phyloP scores from a whole-genome alignment of 2,888 invertebrate species.

The Oscheius sp. region DNA sequence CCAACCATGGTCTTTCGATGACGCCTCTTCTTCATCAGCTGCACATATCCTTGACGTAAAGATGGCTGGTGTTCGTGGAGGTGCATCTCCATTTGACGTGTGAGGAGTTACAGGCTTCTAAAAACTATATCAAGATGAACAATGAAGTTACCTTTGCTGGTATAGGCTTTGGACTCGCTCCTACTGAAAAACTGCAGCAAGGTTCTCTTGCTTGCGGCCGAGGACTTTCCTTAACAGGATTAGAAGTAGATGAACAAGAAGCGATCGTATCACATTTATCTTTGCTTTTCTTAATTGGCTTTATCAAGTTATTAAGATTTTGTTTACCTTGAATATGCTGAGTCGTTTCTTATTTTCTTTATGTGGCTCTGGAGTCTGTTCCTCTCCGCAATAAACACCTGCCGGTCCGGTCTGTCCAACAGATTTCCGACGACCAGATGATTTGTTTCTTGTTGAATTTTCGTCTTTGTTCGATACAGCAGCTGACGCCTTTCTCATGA shows the following conservation, averaged over 20 bases:
- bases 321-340: slow-evolving; percentile 33
- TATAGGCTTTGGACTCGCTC: slow-evolving; percentile 13
- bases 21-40: slow-evolving; percentile 7
- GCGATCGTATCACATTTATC: slow-evolving; percentile 4
- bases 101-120: slow-evolving; percentile 19
- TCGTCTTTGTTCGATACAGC: slow-evolving; percentile 47
- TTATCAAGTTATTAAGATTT: neutral
- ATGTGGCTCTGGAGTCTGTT: slow-evolving; percentile 11
- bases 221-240: slow-evolving; percentile 2
- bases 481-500: slow-evolving; percentile 52
- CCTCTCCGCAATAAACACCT: slow-evolving; percentile 43
- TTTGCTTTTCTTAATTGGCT: slow-evolving; percentile 15
- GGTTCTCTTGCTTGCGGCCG: slow-evolving; percentile 14
- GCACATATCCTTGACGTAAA: slow-evolving; percentile 37
- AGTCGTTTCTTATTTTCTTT: slow-evolving; percentile 34
- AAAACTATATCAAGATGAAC: neutral
- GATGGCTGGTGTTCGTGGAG: slow-evolving; percentile 44
- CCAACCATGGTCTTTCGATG: slow-evolving; percentile 34
- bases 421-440: slow-evolving; percentile 41
- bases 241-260: neutral
- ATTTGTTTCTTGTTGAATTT: slow-evolving; percentile 11
- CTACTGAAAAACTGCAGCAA: slow-evolving; percentile 7
- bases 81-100: slow-evolving; percentile 37
- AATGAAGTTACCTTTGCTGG: neutral
- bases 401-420: slow-evolving; percentile 33